These are phyloP conservation scores for Ethmia dodecea DNA, from an alignment of 2,888 invertebrate species.

Conservation along the genomic window DNA sequence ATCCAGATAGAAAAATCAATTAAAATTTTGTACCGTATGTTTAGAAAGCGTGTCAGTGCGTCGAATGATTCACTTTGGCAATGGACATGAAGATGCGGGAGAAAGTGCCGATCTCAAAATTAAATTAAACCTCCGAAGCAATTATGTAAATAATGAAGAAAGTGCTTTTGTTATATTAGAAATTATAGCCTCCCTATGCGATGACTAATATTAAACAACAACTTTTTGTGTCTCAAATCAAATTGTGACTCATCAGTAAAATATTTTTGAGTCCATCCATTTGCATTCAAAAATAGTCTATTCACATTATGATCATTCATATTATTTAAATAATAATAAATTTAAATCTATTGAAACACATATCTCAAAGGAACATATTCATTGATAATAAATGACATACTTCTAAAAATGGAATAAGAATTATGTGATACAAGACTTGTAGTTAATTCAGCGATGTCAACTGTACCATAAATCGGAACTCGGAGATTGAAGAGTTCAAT, in stretches of 20 bases:
- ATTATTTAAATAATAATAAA: too few species aligned
- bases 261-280: slow-evolving; percentile 27
- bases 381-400: too few species aligned
- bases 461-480: slow-evolving; percentile 38
- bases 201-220: not conserved
- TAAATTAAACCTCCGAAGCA: slow-evolving; percentile 2
- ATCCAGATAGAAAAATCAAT: slow-evolving; percentile 5
- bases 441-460: slow-evolving; percentile 37
- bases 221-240: slow-evolving; percentile 27
- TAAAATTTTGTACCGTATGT: slow-evolving; percentile 8
- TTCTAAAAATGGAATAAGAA: too few species aligned
- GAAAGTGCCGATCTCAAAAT: slow-evolving; percentile 9
- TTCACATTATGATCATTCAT: too few species aligned
- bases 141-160: slow-evolving; percentile 2
- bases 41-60: slow-evolving; percentile 14
- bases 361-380: too few species aligned
- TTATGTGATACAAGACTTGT: too few species aligned
- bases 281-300: too few species aligned
- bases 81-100: slow-evolving; percentile 4
- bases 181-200: not conserved
- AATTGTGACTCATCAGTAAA: slow-evolving; percentile 34
- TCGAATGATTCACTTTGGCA: slow-evolving; percentile 8
- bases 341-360: too few species aligned
- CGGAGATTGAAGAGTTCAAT: slow-evolving; percentile 50
- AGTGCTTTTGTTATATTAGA: not conserved